Conservation (phyloP, 1,140 invertebrate genomes). For the Drosophila repleta region DNA sequence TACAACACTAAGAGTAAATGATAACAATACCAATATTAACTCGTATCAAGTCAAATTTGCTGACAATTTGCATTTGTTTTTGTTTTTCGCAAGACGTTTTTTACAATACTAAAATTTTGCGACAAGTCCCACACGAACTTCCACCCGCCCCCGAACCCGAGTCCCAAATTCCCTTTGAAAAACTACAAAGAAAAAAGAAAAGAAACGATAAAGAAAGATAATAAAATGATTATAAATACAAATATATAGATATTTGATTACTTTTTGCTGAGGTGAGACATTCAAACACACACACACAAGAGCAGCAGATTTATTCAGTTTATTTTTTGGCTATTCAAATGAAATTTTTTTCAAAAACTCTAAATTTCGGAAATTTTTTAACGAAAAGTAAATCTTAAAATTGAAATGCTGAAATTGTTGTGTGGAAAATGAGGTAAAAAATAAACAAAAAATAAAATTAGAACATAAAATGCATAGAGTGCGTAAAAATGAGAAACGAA, state of each 20-base stretch:
- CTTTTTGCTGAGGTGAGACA: slow-evolving; percentile 84
- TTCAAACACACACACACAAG: slow-evolving; percentile 83
- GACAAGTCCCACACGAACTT: slow-evolving; percentile 49
- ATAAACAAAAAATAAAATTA: slow-evolving; percentile 25
- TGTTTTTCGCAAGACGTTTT: slow-evolving; percentile 81
- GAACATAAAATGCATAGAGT: slow-evolving; percentile 57
- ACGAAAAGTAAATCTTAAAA: slow-evolving; percentile 44
- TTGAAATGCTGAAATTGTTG: slow-evolving; percentile 81
- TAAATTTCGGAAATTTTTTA: slow-evolving; percentile 40
- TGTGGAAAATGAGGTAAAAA: slow-evolving; percentile 83
- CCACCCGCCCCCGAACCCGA: slow-evolving; percentile 3
- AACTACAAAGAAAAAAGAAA: slow-evolving; percentile 15
- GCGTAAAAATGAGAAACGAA: slow-evolving; percentile 63
- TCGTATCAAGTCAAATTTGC: slow-evolving; percentile 71
- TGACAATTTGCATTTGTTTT: slow-evolving; percentile 82
- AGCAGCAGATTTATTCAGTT: slow-evolving; percentile 66
- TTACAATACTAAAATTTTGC: slow-evolving; percentile 60
- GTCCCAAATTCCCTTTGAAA: slow-evolving; percentile 34
- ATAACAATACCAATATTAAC: slow-evolving; percentile 71
- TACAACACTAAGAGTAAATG: slow-evolving; percentile 55
- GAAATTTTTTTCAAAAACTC: slow-evolving; percentile 18
- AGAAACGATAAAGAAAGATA: slow-evolving; percentile 13
- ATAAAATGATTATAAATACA: no score
- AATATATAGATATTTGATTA: slow-evolving; percentile 51
- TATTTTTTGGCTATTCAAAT: slow-evolving; percentile 38